Conservation (phyloP, 2,888 invertebrate genomes). For the Idaea dimidiata region DNA sequence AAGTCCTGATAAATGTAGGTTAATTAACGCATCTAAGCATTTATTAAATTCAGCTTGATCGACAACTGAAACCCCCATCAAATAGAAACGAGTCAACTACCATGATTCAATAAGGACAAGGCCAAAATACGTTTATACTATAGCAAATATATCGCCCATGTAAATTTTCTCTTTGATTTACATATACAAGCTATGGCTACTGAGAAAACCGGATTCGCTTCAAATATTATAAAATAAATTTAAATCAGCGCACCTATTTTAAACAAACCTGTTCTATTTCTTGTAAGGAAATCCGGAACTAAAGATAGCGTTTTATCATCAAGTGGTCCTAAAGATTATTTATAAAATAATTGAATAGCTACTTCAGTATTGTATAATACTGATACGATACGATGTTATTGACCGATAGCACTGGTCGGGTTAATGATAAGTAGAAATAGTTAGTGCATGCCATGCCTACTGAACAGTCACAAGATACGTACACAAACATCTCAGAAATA, state of each 20-base stretch:
- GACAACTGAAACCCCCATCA: not conserved
- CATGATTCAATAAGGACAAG: not conserved
- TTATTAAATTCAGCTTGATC: not conserved
- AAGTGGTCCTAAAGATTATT: slow-evolving; percentile 15
- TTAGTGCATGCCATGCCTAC: slow-evolving; percentile 23
- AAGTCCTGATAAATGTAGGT: not conserved
- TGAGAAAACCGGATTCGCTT: not conserved
- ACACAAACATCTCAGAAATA: not conserved
- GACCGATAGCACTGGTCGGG: slow-evolving; percentile 16
- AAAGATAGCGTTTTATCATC: slow-evolving; percentile 5
- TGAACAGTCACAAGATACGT: not conserved
- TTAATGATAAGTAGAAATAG: slow-evolving; percentile 12
- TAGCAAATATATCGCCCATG: not conserved
- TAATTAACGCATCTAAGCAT: not conserved
- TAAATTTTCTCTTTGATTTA: not conserved
- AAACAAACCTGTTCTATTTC: not conserved
- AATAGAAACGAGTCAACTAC: not conserved
- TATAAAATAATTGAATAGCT: slow-evolving; percentile 7
- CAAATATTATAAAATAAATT: not conserved
- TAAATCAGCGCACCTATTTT: not conserved
- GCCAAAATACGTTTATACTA: not conserved
- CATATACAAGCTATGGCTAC: not conserved
- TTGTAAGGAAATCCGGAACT: not conserved
- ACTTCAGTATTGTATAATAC: slow-evolving; percentile 4
- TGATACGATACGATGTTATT: not conserved